These are phyloP conservation scores for Pseudorectes ferrugineus DNA, from an alignment of 2,113 vertebrate genomes.

Conservation along the genomic window DNA sequence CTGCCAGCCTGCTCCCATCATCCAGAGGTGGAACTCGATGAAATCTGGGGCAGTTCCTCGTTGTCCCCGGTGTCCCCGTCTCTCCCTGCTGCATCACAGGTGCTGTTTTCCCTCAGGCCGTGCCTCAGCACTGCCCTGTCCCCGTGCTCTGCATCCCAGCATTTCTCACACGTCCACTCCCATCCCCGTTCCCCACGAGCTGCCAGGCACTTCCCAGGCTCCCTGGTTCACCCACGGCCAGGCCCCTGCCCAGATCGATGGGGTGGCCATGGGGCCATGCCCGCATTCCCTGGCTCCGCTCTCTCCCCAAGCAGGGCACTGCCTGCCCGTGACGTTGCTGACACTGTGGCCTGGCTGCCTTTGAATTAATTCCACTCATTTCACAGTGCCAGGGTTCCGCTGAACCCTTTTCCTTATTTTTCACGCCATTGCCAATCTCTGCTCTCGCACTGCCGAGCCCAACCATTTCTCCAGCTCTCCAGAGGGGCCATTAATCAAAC, in stretches of 20 bases:
- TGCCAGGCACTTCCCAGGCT: neutral
- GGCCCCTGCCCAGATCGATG: neutral
- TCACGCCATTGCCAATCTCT: conserved; percentile 37
- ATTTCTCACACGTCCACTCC: neutral
- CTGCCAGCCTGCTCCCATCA: neutral
- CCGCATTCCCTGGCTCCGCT: neutral
- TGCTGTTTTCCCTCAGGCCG: neutral
- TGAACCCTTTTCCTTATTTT: conserved; percentile 47
- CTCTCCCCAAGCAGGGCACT: neutral
- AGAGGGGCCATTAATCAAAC: conserved; percentile 20
- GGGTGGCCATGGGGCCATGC: neutral
- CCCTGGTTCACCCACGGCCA: rapidly evolving
- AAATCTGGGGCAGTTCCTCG: neutral
- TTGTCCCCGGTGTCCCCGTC: rapidly evolving
- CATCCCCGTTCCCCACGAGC: rapidly evolving
- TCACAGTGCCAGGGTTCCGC: conserved; percentile 41
- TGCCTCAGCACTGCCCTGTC: neutral
- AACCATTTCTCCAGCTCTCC: conserved; percentile 26
- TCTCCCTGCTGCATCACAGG: neutral
- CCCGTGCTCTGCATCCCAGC: neutral
- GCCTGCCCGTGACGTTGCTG: neutral
- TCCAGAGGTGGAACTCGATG: rapidly evolving
- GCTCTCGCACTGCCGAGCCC: neutral
- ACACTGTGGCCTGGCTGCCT: neutral
- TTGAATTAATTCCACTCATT: conserved; percentile 47